Conservation (phyloP, 2,888 invertebrate genomes). For the Apodemia duryi region DNA sequence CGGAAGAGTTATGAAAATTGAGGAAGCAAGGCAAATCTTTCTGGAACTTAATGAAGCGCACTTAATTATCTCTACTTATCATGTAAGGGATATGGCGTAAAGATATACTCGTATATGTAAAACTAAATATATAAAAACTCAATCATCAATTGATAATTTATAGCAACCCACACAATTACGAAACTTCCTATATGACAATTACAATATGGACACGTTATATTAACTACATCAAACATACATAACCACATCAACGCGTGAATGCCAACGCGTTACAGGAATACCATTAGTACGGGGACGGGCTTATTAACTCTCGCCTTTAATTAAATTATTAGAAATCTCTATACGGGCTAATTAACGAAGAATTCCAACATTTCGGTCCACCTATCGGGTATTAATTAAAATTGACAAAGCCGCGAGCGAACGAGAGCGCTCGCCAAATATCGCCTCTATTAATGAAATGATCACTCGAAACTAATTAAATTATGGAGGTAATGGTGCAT, state of each 20-base stretch:
- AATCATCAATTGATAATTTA: background rate
- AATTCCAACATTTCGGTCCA: constrained; percentile 77
- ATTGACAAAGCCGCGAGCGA: constrained; percentile 73
- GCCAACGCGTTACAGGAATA: constrained; percentile 61
- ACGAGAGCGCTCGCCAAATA: constrained; percentile 67
- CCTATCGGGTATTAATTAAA: constrained; percentile 77
- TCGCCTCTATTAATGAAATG: constrained; percentile 76
- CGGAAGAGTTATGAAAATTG: too few relatives aligned
- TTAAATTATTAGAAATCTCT: constrained; percentile 79
- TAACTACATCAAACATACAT: background rate
- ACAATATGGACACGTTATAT: background rate
- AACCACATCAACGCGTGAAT: constrained; percentile 40
- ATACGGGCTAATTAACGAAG: constrained; percentile 75
- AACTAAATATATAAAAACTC: too few relatives aligned
- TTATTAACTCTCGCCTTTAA: constrained; percentile 73
- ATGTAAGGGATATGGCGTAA: too few relatives aligned
- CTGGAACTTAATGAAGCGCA: too few relatives aligned
- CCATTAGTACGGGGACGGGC: constrained; percentile 55
- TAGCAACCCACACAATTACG: background rate
- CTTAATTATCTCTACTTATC: too few relatives aligned
- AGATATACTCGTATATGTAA: too few relatives aligned
- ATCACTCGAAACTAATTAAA: constrained; percentile 79
- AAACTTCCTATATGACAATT: background rate
- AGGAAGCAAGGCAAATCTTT: too few relatives aligned
- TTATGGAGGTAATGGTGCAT: constrained; percentile 76